Percentiles rank a stretch among this genome's conserved stretches.
Conservation (phyloP, 2,888 invertebrate genomes). For the Andrena haemorrhoa region DNA sequence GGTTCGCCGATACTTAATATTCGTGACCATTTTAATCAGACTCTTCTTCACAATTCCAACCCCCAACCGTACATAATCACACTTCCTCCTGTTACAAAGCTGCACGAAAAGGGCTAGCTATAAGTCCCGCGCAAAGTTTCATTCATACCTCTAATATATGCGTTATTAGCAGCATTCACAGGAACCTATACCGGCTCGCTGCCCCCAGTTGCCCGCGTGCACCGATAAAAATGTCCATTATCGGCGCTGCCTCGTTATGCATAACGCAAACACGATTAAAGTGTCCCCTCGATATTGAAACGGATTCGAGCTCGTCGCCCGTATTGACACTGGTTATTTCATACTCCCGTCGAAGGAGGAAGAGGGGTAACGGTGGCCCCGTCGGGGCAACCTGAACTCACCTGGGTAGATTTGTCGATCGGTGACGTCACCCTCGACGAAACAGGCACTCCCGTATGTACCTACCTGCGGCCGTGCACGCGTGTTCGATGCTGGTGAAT, state of each 20-base stretch:
- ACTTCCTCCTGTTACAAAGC: neutral
- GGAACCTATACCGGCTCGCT: neutral
- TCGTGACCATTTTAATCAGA: neutral
- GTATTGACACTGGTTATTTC: constrained; percentile 29
- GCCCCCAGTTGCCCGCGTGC: neutral
- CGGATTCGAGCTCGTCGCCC: constrained; percentile 11
- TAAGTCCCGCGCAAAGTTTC: neutral
- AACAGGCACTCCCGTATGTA: constrained; percentile 59
- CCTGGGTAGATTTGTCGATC: constrained; percentile 74
- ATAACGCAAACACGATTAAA: constrained; percentile 24
- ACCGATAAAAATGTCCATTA: neutral
- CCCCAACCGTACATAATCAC: neutral
- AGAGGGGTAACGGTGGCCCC: constrained; percentile 26
- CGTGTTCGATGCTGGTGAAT: constrained; percentile 69
- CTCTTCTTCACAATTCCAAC: neutral
- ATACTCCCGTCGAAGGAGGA: neutral
- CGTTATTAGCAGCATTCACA: neutral
- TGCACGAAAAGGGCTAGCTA: neutral
- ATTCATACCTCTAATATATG: neutral
- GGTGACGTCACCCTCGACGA: constrained; percentile 74
- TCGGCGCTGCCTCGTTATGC: constrained; percentile 20
- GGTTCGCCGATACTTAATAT: too few relatives aligned
- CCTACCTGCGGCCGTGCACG: constrained; percentile 56
- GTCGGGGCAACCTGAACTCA: constrained; percentile 62
- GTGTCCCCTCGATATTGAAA: neutral